Evolutionary conservation across 2,113 vertebrate species (phyloP), one percentile per base, ranked within the genome.

Genomic region (Coracopsis vasa): DNA sequence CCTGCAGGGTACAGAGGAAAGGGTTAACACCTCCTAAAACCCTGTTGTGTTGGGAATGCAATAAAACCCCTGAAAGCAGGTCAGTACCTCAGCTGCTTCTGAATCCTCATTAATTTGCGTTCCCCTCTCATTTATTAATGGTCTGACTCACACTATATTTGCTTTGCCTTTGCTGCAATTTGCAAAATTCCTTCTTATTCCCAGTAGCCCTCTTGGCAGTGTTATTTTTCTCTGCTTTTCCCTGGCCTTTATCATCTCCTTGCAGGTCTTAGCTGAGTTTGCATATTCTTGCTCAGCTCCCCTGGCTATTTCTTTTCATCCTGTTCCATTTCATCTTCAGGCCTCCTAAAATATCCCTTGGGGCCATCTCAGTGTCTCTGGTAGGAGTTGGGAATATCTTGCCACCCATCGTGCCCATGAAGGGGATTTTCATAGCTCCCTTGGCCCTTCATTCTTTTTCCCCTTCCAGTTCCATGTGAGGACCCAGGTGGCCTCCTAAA

Each of bases 141-240:
- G 86, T 78, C 90, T 96, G 95, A 95, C 94, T 96, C 95, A 95
- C 92, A 92, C 95, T 92, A 53, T 88, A 95, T 95, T 97, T 96
- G 82, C 95, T 94, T 96, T 97, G 90, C 92, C 92, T 92, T 90
- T 93, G 95, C 95, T 95, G 86, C 94, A 92, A 96, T 94, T 94
- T 95, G 86, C 88, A 92, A 88, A 96, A 96, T 97, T 97, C 96
- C 77, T 96, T 96, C 86, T 86, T 92, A 96, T 96, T 96, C 95
- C 95, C 96, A 91, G 73, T 86, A 95, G 96, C 47, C 80, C 81
- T 94, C 94, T 94, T 96, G 95, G 92, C 92, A 96, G 94, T 80
- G 80, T 92, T 95, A 93, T 88, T 97, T 94, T 92, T 92, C 95
- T 94, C 83, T 81, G 75, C 66, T 97, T 96, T 92, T 81, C 92